Conservation (phyloP, 2,113 vertebrate species). For the Microtus pennsylvanicus region DNA sequence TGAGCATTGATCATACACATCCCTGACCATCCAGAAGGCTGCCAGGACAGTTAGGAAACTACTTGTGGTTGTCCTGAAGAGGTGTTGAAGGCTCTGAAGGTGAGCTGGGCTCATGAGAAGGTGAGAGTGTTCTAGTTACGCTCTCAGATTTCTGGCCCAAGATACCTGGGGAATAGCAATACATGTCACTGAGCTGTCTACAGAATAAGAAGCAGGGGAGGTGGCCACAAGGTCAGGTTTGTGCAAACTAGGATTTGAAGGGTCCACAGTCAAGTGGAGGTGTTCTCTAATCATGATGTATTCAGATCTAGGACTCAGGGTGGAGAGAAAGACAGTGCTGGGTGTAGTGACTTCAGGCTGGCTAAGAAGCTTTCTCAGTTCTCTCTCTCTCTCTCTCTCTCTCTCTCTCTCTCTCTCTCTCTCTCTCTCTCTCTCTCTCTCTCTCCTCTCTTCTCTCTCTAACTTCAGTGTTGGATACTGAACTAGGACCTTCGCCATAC, state of each 20-base stretch:
- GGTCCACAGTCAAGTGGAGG: background rate
- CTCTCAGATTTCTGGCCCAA: background rate
- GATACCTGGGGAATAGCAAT: background rate
- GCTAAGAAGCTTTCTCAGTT: background rate
- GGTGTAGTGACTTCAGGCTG: fast-evolving
- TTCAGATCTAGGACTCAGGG: background rate
- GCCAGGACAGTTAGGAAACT: background rate
- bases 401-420: background rate
- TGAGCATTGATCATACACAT: background rate
- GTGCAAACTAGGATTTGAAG: background rate
- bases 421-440: background rate
- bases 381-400: background rate
- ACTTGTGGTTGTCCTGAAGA: background rate
- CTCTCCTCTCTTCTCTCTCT: background rate
- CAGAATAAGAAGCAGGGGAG: background rate
- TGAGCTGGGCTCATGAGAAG: background rate
- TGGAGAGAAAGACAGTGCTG: no score
- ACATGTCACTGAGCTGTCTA: fast-evolving
- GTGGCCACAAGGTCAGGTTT: background rate
- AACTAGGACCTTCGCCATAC: background rate
- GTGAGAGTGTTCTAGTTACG: background rate
- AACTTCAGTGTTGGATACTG: background rate
- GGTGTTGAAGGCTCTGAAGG: background rate
- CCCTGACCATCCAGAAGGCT: background rate
- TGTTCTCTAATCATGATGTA: fast-evolving